A percentile compares a stretch with the other conserved stretches of the same genome.
Evolutionary conservation across 1,140 invertebrate species (phyloP).

Genomic region (Zaprionus ghesquierei): DNA sequence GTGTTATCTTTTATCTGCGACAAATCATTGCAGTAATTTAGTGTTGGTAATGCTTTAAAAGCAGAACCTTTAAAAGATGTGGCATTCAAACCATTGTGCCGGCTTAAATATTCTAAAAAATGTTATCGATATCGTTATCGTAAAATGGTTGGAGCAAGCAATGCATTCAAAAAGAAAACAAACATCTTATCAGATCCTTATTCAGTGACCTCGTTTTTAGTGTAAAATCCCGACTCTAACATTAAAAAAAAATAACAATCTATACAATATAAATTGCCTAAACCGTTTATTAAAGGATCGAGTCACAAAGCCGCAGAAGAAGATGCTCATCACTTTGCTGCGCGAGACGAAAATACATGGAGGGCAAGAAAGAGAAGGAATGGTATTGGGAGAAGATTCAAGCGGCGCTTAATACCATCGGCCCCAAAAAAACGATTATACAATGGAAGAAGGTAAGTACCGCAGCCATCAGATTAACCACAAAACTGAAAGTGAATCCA

Average conservation of each 20-base stretch:
- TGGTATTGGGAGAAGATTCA: conserved; percentile 82
- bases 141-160: too few species aligned
- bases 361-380: conserved; percentile 81
- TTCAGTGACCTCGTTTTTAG: too few species aligned
- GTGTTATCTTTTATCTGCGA: neutral
- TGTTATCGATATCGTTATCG: neutral
- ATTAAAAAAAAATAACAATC: too few species aligned
- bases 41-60: neutral
- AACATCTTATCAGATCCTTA: too few species aligned
- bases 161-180: too few species aligned
- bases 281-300: conserved; percentile 73
- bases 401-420: conserved; percentile 76
- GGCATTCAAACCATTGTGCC: neutral
- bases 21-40: neutral
- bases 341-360: conserved; percentile 81
- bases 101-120: neutral
- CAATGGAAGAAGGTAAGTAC: conserved; percentile 77
- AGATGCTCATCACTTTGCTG: conserved; percentile 79
- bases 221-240: too few species aligned
- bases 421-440: conserved; percentile 81
- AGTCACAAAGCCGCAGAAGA: conserved; percentile 81
- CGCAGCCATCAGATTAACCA: neutral
- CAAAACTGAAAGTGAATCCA: neutral
- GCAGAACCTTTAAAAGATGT: neutral
- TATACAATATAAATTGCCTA: too few species aligned